These are phyloP conservation scores for Paradoxurus hermaphroditus DNA, from an alignment of 2,113 vertebrate species.

Conservation along the genomic window DNA sequence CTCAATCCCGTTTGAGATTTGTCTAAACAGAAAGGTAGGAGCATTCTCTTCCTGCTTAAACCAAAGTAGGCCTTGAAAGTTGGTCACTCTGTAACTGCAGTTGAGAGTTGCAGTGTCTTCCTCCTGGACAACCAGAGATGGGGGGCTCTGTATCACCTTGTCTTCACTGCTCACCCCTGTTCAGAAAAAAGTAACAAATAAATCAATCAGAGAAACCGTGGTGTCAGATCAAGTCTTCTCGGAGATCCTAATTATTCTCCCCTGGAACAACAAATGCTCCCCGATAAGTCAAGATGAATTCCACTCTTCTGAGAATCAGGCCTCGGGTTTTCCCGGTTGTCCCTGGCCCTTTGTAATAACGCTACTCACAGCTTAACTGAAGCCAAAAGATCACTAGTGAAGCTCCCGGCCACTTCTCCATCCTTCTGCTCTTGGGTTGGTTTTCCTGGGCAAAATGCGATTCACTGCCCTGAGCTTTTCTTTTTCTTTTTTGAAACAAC, in stretches of 20 bases:
- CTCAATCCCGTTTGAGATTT: not conserved
- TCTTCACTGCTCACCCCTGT: slow-evolving; percentile 18
- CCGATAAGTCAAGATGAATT: not conserved
- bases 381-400: not conserved
- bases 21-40: not conserved
- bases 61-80: slow-evolving; percentile 1
- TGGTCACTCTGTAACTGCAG: not conserved
- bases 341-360: not conserved
- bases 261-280: not conserved
- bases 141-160: not conserved
- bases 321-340: not conserved
- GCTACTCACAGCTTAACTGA: slow-evolving; percentile 44
- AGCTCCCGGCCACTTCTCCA: not conserved
- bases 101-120: not conserved
- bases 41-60: not conserved
- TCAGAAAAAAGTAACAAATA: not conserved
- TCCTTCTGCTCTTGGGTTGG: not conserved
- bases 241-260: not conserved
- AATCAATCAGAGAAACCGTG: not conserved
- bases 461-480: not conserved
- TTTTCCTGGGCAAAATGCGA: not conserved
- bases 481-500: not conserved
- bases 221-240: not conserved
- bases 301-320: not conserved
- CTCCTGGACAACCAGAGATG: not conserved